These are phyloP conservation scores for Uromys caudimaculatus DNA, from an alignment of 2,797 vertebrate genomes.

Conservation along the genomic window DNA sequence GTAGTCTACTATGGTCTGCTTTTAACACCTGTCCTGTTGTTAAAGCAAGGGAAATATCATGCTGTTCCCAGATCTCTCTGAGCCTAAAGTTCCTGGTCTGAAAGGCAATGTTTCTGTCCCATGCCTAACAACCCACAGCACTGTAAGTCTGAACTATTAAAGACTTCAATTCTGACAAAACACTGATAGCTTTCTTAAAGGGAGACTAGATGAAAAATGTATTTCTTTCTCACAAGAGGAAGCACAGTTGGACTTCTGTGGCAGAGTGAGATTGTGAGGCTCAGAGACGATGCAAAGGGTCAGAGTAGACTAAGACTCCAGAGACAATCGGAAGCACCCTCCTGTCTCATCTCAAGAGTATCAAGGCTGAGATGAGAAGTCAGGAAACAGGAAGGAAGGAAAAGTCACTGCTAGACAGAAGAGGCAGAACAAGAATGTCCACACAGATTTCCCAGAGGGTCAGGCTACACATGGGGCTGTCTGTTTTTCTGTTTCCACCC, in stretches of 20 bases:
- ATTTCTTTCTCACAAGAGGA: not conserved
- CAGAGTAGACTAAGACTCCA: not conserved
- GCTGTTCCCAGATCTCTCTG: not conserved
- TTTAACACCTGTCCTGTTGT: not conserved
- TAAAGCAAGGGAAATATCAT: not conserved
- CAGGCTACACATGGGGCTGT: fast-evolving
- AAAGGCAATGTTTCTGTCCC: not conserved
- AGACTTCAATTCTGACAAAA: not conserved
- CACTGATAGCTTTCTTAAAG: not conserved
- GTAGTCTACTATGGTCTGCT: not conserved
- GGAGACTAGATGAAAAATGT: not conserved
- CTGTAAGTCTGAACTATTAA: not conserved
- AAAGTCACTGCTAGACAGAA: not conserved
- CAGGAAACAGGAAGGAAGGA: not conserved
- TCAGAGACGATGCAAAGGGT: no score
- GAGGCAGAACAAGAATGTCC: not conserved
- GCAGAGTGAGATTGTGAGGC: not conserved
- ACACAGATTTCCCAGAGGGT: no score
- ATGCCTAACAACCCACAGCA: not conserved
- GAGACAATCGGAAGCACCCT: not conserved
- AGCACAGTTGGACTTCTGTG: not conserved
- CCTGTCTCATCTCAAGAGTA: not conserved
- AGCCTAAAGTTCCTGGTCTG: not conserved
- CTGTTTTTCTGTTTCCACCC: not conserved
- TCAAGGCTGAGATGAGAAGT: not conserved